These are phyloP conservation scores for Ladona fulva DNA, from an alignment of 1,140 invertebrate genomes.

Conservation along the genomic window DNA sequence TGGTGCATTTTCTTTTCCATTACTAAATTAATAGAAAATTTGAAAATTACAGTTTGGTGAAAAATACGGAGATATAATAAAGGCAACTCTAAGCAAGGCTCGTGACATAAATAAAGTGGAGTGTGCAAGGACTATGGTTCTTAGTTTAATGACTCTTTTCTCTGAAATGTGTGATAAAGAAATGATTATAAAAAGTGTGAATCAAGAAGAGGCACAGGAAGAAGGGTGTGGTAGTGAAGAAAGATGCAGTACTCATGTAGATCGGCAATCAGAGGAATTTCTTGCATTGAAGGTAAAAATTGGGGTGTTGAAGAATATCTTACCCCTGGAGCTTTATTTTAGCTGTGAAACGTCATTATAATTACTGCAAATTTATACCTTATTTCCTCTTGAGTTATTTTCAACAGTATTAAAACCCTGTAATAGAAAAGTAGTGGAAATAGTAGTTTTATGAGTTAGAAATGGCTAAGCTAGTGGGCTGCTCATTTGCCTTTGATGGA, in stretches of 20 bases:
- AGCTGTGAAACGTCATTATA: no score
- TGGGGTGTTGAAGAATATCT: no score
- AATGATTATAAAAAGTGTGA: conserved; percentile 37
- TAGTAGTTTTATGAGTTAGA: no score
- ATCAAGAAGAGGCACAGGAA: conserved; percentile 28
- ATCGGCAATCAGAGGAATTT: not conserved
- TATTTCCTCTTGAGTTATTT: no score
- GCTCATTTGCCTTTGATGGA: no score
- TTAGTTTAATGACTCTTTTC: conserved; percentile 47
- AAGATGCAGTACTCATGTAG: not conserved
- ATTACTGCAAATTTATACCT: no score
- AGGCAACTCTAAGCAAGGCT: conserved; percentile 51
- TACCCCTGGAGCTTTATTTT: no score
- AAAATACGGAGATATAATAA: conserved; percentile 63
- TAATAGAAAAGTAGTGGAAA: no score
- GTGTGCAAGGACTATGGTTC: conserved; percentile 51
- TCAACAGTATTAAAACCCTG: no score
- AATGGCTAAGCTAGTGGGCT: no score
- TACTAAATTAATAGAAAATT: not conserved
- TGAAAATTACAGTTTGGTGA: conserved; percentile 43
- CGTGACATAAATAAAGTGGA: conserved; percentile 57
- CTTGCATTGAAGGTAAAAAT: not conserved
- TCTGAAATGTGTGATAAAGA: conserved; percentile 39
- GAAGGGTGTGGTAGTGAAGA: not conserved
- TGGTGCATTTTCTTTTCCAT: not conserved